Evolutionary conservation across 2,888 invertebrate genomes (phyloP), one percentile per base, ranked within the genome.

Genomic region (Eutolmus rufibarbis): DNA sequence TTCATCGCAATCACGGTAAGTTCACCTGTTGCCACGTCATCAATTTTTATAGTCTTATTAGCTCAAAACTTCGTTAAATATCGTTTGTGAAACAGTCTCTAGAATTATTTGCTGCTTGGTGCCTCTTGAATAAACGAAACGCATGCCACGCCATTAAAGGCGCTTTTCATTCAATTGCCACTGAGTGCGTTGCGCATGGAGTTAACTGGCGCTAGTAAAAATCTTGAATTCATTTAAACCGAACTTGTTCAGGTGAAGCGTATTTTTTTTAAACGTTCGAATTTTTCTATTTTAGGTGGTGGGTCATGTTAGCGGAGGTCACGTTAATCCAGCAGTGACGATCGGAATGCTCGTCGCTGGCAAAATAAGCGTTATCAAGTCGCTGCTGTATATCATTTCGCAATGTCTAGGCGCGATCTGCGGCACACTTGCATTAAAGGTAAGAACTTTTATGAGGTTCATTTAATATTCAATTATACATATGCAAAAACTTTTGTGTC

Each of bases 311-410:
- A 97, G 97, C 87, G 98, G 98, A 2, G 97, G 97, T 12, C 98
- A 98, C 92, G 94, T 98, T 88, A 98, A 98, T 94, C 98, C 98
- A 1, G 98, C 98, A 0, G 97, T 98, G 74, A 98, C 98, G 5
- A 92, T 94, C 23, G 97, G 96, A 1, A 94, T 98, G 93, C 93
- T 97, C 86, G 95, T 95, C 14, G 95, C 96, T 9, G 97, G 98
- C 9, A 96, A 96, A 90, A 95, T 97, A 86, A 95, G 96, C 89
- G 93, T 97, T 0, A 92, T 95, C 43, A 95, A 97, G 89, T 96
- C 95, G 0, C 78, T 97, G 1, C 93, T 97, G 56, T 98, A 98
- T 93, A 94, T 98, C 81, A 91, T 97, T 82, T 96, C 95, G 0
- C 98, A 98, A 92, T 96, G 97, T 91, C 92, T 96, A 1, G 98